Evolutionary conservation across 2,113 vertebrate genomes (phyloP), one percentile per base, ranked within the genome.

Genomic region (Hyaena hyaena): DNA sequence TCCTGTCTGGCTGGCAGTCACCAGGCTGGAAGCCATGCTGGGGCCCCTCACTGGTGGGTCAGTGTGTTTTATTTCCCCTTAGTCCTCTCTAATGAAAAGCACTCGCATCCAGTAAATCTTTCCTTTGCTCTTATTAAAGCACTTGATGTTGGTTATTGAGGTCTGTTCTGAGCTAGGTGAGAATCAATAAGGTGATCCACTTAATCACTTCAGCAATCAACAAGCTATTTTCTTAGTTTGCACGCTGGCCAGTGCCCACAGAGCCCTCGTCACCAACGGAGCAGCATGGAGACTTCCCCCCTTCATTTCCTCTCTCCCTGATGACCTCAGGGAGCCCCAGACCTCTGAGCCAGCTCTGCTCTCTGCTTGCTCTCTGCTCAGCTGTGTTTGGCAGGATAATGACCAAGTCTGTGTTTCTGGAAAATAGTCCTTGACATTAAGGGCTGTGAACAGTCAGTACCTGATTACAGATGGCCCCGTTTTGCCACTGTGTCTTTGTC

Each of bases 11-110:
- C 85, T 97, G 89, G 95, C 94, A 69, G 95, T 97, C 16, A 0
- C 96, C 77, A 97, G 89, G 94, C 88, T 98, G 98, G 98, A 98
- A 98, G 98, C 96, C 97, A 96, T 0, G 9, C 98, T 50, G 90
- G 98, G 98, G 98, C 98, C 99, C 97, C 97, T 98, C 98, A 98
- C 97, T 93, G 92, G 98, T 97, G 98, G 99, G 99, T 99, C 99
- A 99, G 97, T 97, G 98, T 98, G 99, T 98, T 98, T 98, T 99
- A 99, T 99, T 99, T 99, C 99, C 99, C 99, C 98, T 98, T 96
- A 86, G 71, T 96, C 98, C 96, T 96, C 92, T 96, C 98, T 99
- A 99, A 99, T 99, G 98, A 99, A 99, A 99, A 99, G 98, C 99
- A 99, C 98, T 99, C 99, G 98, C 94, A 43, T 97, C 97, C 97